Percentiles rank a stretch among this genome's conserved stretches.
These are phyloP conservation scores for Balaeniceps rex DNA, from an alignment of 2,113 vertebrate genomes.

Conservation along the genomic window DNA sequence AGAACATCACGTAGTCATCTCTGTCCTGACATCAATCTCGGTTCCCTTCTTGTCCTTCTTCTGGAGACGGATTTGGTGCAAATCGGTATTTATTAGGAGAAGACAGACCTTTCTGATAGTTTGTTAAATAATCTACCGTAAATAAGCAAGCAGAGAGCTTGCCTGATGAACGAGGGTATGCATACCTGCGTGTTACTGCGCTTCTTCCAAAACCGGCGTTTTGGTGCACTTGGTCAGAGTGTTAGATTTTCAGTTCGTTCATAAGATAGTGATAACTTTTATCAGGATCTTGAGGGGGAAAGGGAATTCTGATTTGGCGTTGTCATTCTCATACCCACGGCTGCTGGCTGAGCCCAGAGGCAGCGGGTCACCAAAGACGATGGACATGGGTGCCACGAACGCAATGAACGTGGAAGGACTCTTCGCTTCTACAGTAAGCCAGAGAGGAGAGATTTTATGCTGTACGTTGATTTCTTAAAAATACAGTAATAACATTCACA, in stretches of 20 bases:
- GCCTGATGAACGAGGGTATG: neutral
- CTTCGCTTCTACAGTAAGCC: neutral
- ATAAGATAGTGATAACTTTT: neutral
- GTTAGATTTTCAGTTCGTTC: neutral
- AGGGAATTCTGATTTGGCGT: neutral
- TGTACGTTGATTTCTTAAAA: neutral
- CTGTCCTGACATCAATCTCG: neutral
- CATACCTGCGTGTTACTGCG: neutral
- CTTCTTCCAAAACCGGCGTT: neutral
- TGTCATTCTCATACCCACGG: neutral
- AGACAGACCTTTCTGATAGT: neutral
- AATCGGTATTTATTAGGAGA: neutral
- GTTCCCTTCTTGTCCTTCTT: neutral
- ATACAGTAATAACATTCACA: neutral
- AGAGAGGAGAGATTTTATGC: neutral
- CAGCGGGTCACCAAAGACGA: fast-evolving
- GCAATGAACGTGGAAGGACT: too few species aligned
- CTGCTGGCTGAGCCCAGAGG: neutral
- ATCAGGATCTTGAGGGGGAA: neutral
- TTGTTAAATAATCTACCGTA: neutral
- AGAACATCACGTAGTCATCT: neutral
- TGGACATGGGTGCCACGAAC: neutral
- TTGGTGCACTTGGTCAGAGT: neutral
- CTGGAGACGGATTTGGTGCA: neutral
- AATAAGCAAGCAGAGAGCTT: neutral